Evolutionary conservation across 2,888 invertebrate species (phyloP).

Genomic region (Eupithecia vulgata): DNA sequence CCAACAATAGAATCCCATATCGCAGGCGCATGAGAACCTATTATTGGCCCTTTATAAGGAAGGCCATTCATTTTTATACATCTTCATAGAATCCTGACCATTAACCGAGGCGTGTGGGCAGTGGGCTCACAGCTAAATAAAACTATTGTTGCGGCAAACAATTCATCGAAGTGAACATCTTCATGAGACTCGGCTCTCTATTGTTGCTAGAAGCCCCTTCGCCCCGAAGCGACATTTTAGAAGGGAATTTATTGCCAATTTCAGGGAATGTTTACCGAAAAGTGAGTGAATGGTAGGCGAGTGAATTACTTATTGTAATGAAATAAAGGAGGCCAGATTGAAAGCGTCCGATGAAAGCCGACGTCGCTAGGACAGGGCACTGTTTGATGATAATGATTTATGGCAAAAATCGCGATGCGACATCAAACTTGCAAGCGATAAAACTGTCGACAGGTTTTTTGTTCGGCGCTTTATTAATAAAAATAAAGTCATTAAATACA

Average conservation of each 20-base stretch:
- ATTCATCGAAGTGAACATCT: conserved; percentile 82
- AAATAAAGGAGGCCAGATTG: conserved; percentile 81
- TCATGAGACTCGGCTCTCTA: conserved; percentile 69
- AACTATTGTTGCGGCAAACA: conserved; percentile 81
- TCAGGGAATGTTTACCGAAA: conserved; percentile 79
- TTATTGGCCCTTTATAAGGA: conserved; percentile 79
- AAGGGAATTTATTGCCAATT: conserved; percentile 82
- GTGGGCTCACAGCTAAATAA: conserved; percentile 81
- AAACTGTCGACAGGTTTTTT: conserved; percentile 60
- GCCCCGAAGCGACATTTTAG: conserved; percentile 70
- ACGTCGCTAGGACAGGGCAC: conserved; percentile 63
- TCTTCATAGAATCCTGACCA: conserved; percentile 81
- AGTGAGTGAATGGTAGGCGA: conserved; percentile 78
- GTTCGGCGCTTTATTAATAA: conserved; percentile 56
- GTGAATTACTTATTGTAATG: conserved; percentile 82
- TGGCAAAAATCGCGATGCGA: conserved; percentile 74
- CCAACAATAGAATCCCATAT: conserved; percentile 73
- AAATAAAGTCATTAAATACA: conserved; percentile 44
- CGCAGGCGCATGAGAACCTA: conserved; percentile 81
- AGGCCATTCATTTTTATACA: conserved; percentile 78
- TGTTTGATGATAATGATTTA: conserved; percentile 82
- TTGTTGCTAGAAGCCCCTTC: conserved; percentile 69
- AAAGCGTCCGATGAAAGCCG: conserved; percentile 80
- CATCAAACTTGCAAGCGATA: conserved; percentile 69
- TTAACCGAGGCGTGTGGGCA: conserved; percentile 83